Percentiles rank a stretch among this genome's conserved stretches.
Evolutionary conservation across 2,888 invertebrate species (phyloP).

Genomic region (Aphodius granarius): DNA sequence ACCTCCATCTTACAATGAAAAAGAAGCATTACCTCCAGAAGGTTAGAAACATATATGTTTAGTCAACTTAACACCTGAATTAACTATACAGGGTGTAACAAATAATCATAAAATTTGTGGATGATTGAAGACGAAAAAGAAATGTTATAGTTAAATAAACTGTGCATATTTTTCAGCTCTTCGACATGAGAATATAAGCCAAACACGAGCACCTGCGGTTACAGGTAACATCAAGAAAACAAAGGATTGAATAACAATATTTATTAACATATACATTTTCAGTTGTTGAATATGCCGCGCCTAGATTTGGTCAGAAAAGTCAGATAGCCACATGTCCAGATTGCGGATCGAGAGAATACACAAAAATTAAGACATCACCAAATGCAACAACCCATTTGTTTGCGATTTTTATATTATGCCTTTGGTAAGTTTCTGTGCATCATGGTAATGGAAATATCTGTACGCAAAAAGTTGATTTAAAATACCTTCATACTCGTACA

Average conservation of each 20-base stretch:
- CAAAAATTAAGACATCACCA: neutral
- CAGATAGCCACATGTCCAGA: slow-evolving; percentile 2
- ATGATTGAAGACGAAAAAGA: too few relatives aligned
- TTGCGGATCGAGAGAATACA: neutral
- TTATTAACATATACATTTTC: too few relatives aligned
- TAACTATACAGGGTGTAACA: too few relatives aligned
- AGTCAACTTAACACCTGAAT: too few relatives aligned
- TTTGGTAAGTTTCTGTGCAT: too few relatives aligned
- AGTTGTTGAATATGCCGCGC: neutral
- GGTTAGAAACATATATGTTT: too few relatives aligned
- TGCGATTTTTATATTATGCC: slow-evolving; percentile 1
- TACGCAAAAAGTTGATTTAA: too few relatives aligned
- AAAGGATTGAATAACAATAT: neutral
- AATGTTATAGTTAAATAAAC: too few relatives aligned
- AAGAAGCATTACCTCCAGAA: neutral
- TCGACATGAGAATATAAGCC: neutral
- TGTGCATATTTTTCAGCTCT: too few relatives aligned
- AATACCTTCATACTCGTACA: too few relatives aligned
- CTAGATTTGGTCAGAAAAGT: neutral
- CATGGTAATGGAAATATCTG: too few relatives aligned
- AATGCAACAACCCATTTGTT: slow-evolving; percentile 2
- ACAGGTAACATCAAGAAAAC: neutral
- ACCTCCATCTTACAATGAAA: neutral
- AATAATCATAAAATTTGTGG: too few relatives aligned
- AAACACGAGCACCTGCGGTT: neutral